Base-by-base conservation (phyloP, 2,888 invertebrate species). In the Hydrotaea diabolus region DNA sequence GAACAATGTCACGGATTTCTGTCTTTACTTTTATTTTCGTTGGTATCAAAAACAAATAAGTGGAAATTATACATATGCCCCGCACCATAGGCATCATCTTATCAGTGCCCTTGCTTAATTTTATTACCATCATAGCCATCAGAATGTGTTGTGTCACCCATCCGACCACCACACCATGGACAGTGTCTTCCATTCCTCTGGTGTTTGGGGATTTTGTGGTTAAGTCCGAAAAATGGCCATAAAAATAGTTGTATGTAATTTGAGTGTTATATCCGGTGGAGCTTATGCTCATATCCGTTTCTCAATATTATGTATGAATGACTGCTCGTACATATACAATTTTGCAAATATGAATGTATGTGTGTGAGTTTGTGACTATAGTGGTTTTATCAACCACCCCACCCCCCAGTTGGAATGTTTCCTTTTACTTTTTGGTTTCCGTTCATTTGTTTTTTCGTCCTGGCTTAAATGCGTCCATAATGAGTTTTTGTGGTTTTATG, bases 401-500 rank as follows among this genome's bases (percentile, higher is more conserved):
- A n/a, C 66, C 39, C 39, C 43, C 66, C 13, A 9, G 39, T 66
- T 5, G 8, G 11, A 9, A 66, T 43, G 26, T 26, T 36, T 66
- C n/a, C 43, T 66, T 23, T 46, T 46, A 13, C 39, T 55, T 23
- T 23, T 39, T 43, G 7, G 39, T 39, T 66, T 66, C 21, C 4
- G 59, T 59, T 59, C 59, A 59, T 57, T 57, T 31, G 9, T 62
- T 23, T 2, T 4, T 9, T 59, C 59, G 53, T 31, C 19, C 36
- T 49, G 57, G 57, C 73, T 49, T 78, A 80, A 86, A 86, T 86
- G 80, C 80, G 73, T 77, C 66, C 64, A 80, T 87, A 87, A 87
- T 87, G 86, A 86, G 87, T 86, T 87, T 87, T 86, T 87, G 87
- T 83, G 87, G 87, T 86, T 87, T 87, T 82, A n/a, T 57, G 39